Percentiles rank a stretch among this genome's conserved stretches.
These are phyloP conservation scores for Lottia scabra DNA, from an alignment of 2,888 invertebrate species.

Conservation along the genomic window DNA sequence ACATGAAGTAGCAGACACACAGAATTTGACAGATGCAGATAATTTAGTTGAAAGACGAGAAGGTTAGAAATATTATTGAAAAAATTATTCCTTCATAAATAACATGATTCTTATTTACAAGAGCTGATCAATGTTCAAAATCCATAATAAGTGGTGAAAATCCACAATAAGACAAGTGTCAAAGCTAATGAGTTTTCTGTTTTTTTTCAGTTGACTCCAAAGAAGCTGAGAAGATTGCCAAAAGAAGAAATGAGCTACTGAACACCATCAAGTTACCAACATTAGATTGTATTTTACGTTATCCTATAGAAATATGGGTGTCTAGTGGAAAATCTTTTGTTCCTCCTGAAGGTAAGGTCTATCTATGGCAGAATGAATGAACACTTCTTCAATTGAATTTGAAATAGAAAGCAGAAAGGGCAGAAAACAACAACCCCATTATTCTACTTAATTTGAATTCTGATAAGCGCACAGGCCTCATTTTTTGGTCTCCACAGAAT, in stretches of 20 bases:
- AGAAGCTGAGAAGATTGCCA: conserved; percentile 44
- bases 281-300: conserved; percentile 62
- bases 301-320: conserved; percentile 68
- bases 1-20: background rate
- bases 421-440: too few species aligned
- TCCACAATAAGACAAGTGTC: too few species aligned
- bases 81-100: too few species aligned
- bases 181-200: too few species aligned
- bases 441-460: too few species aligned
- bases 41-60: background rate
- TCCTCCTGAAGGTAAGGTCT: conserved; percentile 63
- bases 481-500: too few species aligned
- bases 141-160: too few species aligned
- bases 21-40: background rate
- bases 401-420: too few species aligned
- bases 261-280: conserved; percentile 58
- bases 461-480: too few species aligned
- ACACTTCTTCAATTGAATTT: background rate
- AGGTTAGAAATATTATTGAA: too few species aligned
- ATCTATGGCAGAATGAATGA: background rate
- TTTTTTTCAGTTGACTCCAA: conserved; percentile 37
- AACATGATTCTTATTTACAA: too few species aligned
- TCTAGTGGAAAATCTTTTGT: conserved; percentile 66
- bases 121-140: too few species aligned
- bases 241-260: conserved; percentile 48